Conservation (phyloP, 2,797 vertebrate genomes). For the Gobio occitaniae region DNA sequence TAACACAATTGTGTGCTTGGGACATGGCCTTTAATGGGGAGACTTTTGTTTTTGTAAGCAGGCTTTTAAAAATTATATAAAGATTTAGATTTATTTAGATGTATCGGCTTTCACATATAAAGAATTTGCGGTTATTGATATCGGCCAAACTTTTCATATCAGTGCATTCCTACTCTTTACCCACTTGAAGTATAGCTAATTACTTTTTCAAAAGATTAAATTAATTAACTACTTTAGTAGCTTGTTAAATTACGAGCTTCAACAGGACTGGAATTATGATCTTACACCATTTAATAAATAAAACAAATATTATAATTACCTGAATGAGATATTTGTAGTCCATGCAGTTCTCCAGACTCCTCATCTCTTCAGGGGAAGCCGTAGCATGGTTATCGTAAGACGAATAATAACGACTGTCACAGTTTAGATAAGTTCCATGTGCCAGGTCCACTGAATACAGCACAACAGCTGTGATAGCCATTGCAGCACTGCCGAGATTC, state of each 20-base stretch:
- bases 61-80: no score
- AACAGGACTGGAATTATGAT: neutral
- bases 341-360: rapidly evolving
- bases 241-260: neutral
- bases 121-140: no score
- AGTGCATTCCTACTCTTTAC: neutral
- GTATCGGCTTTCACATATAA: no score
- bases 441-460: slow-evolving; percentile 55
- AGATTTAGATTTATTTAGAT: no score
- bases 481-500: slow-evolving; percentile 62
- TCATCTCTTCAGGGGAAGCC: rapidly evolving
- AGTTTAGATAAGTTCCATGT: rapidly evolving
- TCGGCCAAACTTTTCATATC: no score
- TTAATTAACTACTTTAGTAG: neutral
- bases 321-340: neutral
- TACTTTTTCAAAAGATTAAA: neutral
- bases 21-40: no score
- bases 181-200: neutral
- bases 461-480: slow-evolving; percentile 67
- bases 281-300: neutral
- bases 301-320: slow-evolving; percentile 25
- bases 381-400: rapidly evolving
- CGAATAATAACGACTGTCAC: neutral
- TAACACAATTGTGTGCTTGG: no score
- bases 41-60: no score